phyloP scores from a whole-genome alignment of 2,888 invertebrate species.

The Drepanosiphum platanoidis region DNA sequence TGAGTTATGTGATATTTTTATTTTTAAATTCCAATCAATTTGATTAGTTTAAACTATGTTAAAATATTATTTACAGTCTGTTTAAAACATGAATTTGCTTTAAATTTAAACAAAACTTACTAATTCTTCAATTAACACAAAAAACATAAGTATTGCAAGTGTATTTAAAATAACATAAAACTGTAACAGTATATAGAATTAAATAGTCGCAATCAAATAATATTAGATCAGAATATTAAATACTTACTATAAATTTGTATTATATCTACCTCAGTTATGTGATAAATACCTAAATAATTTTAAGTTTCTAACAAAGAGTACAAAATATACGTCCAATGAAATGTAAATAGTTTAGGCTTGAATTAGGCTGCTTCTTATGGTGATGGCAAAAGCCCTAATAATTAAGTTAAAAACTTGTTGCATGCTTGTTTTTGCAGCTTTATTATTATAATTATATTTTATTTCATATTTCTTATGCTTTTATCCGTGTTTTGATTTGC shows the following conservation, averaged over 20 bases:
- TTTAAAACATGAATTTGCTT: not conserved
- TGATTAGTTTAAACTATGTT: conserved; percentile 12
- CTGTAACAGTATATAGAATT: conserved; percentile 1
- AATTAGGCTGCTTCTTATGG: conserved; percentile 48
- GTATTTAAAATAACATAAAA: conserved; percentile 13
- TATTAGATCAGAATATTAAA: conserved; percentile 30
- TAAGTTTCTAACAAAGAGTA: conserved; percentile 34
- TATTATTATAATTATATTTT: conserved; percentile 31
- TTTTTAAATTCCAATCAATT: conserved; percentile 8
- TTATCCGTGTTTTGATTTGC: conserved; percentile 52
- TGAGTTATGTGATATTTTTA: not conserved
- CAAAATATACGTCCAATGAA: conserved; percentile 41
- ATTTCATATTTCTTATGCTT: conserved; percentile 31
- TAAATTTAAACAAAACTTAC: conserved; percentile 1
- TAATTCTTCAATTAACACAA: conserved; percentile 19
- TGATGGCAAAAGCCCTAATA: conserved; percentile 34
- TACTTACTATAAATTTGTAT: conserved; percentile 12
- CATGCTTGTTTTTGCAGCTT: conserved; percentile 61
- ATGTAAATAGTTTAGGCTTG: conserved; percentile 42
- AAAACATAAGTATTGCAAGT: conserved; percentile 7
- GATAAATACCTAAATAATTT: conserved; percentile 28
- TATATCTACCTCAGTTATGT: conserved; percentile 38
- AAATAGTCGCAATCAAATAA: conserved; percentile 7
- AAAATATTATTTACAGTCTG: conserved; percentile 6
- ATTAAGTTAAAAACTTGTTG: conserved; percentile 43